Evolutionary conservation across 2,888 invertebrate genomes (phyloP).

Genomic region (Proisotoma minuta): DNA sequence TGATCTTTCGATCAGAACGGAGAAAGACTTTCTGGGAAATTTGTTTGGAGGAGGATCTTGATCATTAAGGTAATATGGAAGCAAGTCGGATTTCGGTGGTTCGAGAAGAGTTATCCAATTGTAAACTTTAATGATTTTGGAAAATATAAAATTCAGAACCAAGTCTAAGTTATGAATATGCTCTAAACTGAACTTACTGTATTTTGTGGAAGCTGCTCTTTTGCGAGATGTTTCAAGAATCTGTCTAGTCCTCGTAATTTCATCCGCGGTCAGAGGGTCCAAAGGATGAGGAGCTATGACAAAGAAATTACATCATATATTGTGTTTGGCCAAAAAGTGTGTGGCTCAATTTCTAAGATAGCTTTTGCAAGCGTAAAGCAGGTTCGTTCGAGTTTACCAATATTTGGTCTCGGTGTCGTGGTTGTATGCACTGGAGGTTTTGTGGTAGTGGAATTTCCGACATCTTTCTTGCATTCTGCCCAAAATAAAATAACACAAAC

Average conservation of each 20-base stretch:
- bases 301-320: neutral
- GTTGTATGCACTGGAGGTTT: neutral
- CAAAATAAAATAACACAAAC: too few relatives aligned
- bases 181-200: too few relatives aligned
- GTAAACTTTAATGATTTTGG: too few relatives aligned
- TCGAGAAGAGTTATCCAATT: conserved; percentile 21
- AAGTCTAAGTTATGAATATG: too few relatives aligned
- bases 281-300: conserved; percentile 11
- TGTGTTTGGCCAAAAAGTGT: neutral
- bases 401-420: neutral
- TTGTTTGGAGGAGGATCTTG: neutral
- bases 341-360: neutral
- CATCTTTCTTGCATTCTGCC: too few relatives aligned
- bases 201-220: neutral
- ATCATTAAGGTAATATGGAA: conserved; percentile 20
- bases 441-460: neutral
- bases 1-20: conserved; percentile 16
- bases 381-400: too few relatives aligned
- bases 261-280: conserved; percentile 16
- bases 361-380: neutral
- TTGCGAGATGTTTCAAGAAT: conserved; percentile 4
- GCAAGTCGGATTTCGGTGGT: conserved; percentile 17
- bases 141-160: too few relatives aligned
- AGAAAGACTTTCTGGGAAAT: conserved; percentile 19
- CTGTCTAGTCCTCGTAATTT: conserved; percentile 11